Percentiles rank a stretch among this genome's conserved stretches.
These are phyloP conservation scores for Rhinogobius similis DNA, from an alignment of 2,113 vertebrate species.

Conservation along the genomic window DNA sequence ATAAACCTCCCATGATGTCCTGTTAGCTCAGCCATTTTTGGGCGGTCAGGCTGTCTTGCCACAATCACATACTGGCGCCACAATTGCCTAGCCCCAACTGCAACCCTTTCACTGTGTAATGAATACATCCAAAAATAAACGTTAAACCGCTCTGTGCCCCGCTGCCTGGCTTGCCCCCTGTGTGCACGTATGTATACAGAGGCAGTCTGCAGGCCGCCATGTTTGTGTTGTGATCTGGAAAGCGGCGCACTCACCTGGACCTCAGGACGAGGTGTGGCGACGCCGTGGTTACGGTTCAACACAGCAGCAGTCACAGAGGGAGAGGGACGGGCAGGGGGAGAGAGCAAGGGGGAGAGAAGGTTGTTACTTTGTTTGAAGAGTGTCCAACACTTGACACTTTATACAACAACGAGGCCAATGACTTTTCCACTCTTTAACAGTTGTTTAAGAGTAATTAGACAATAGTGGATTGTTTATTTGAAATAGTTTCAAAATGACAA, in stretches of 20 bases:
- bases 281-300: constrained; percentile 67
- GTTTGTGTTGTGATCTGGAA: constrained; percentile 68
- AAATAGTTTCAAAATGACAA: too few relatives aligned
- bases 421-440: too few relatives aligned
- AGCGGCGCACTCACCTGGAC: constrained; percentile 71
- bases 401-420: too few relatives aligned
- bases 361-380: too few relatives aligned
- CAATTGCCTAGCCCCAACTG: constrained; percentile 83
- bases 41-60: constrained; percentile 92
- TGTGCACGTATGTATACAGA: constrained; percentile 57
- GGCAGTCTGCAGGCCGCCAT: constrained; percentile 80
- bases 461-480: not conserved
- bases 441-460: too few relatives aligned
- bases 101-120: constrained; percentile 88
- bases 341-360: not conserved
- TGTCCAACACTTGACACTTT: too few relatives aligned
- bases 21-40: constrained; percentile 93
- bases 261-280: constrained; percentile 55
- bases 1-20: constrained; percentile 73
- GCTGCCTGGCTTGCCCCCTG: constrained; percentile 62
- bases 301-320: constrained; percentile 69
- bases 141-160: constrained; percentile 73
- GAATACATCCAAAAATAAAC: constrained; percentile 92
- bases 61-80: constrained; percentile 93
- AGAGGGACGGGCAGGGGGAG: constrained; percentile 36